Conservation (phyloP, 2,888 invertebrate genomes). For the Anorthoa munda region DNA sequence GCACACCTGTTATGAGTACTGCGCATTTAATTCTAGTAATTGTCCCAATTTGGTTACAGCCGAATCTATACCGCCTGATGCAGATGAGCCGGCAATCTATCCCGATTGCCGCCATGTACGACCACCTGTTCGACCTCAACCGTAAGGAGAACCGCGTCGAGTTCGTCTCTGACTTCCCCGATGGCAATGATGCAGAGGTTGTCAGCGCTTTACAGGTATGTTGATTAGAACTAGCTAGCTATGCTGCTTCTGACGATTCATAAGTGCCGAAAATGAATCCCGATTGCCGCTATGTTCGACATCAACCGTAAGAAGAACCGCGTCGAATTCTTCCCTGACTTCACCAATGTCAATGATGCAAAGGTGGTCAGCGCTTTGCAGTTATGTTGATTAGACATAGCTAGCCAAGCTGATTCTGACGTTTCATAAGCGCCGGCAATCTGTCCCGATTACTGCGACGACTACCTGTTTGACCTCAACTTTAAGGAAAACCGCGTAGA, state of each 20-base stretch:
- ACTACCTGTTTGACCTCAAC: slow-evolving; percentile 94
- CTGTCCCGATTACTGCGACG: slow-evolving; percentile 95
- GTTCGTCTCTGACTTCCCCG: slow-evolving; percentile 97
- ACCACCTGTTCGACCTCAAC: slow-evolving; percentile 94
- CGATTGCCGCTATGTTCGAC: slow-evolving; percentile 95
- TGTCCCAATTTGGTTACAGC: slow-evolving; percentile 88
- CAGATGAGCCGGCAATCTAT: slow-evolving; percentile 96
- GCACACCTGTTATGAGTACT: too few relatives aligned
- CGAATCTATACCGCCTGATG: slow-evolving; percentile 97
- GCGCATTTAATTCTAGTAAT: too few relatives aligned
- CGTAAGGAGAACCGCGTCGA: slow-evolving; percentile 96
- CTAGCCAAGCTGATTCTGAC: too few relatives aligned
- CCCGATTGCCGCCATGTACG: slow-evolving; percentile 95
- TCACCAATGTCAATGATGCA: slow-evolving; percentile 96
- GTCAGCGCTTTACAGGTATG: slow-evolving; percentile 95
- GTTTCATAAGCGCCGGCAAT: too few relatives aligned
- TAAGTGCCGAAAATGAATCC: slow-evolving; percentile 93
- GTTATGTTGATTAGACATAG: slow-evolving; percentile 76
- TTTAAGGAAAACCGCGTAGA: slow-evolving; percentile 96
- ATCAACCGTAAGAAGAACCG: slow-evolving; percentile 94
- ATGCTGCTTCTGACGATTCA: too few relatives aligned
- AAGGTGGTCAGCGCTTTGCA: slow-evolving; percentile 97
- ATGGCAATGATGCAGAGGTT: slow-evolving; percentile 96
- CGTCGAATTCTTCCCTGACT: slow-evolving; percentile 97
- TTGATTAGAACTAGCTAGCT: neutral